phyloP scores from a whole-genome alignment of 2,113 vertebrate species.

The Aspiorhynchus laticeps region DNA sequence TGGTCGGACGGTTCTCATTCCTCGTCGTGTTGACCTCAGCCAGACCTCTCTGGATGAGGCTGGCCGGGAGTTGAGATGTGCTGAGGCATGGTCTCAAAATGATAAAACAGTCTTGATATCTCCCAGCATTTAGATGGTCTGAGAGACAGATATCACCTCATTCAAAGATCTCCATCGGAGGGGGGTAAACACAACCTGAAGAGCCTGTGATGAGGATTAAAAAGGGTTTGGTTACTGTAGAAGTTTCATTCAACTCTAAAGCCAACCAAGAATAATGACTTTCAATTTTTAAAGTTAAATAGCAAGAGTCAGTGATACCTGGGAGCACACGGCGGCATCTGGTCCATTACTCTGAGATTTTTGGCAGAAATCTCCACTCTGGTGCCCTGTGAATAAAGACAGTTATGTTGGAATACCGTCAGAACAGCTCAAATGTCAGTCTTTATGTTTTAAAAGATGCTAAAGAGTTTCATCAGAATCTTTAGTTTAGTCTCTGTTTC shows the following conservation, averaged over 20 bases:
- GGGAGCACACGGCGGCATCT: slow-evolving; percentile 90
- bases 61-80: slow-evolving; percentile 1
- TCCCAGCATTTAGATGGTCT: slow-evolving; percentile 26
- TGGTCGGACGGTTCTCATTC: not conserved
- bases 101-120: slow-evolving; percentile 28
- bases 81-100: slow-evolving; percentile 27
- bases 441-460: not conserved
- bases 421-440: not conserved
- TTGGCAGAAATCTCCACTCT: slow-evolving; percentile 97
- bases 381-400: slow-evolving; percentile 81
- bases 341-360: slow-evolving; percentile 96
- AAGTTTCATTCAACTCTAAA: not conserved
- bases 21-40: not conserved
- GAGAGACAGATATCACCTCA: slow-evolving; percentile 19
- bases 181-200: slow-evolving; percentile 95
- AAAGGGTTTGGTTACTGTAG: slow-evolving; percentile 3
- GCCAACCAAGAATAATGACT: not conserved
- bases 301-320: slow-evolving; percentile 74
- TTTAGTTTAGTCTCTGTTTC: not conserved
- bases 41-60: slow-evolving; percentile 17
- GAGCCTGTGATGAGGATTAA: slow-evolving; percentile 75
- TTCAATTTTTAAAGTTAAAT: not conserved
- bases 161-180: slow-evolving; percentile 88
- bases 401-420: not conserved
- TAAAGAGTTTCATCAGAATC: not conserved